Percentiles rank a stretch among this genome's conserved stretches.
Conservation (phyloP, 2,797 vertebrate species). For the Clangula hyemalis region DNA sequence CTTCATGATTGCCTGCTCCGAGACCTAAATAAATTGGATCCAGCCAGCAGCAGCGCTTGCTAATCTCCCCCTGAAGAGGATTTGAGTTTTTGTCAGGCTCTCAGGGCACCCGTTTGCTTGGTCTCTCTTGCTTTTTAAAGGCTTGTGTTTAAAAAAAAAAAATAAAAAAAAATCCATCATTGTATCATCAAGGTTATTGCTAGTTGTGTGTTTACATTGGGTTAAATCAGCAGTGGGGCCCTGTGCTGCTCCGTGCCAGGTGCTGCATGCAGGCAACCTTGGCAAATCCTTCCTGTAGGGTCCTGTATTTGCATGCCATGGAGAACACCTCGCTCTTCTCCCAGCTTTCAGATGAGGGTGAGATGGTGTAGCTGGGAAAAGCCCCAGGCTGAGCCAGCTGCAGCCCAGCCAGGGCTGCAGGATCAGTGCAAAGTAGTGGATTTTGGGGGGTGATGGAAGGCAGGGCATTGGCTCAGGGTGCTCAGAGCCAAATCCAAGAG, state of each 20-base stretch:
- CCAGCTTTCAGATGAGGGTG: not conserved
- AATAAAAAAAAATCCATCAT: not conserved
- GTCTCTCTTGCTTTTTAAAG: not conserved
- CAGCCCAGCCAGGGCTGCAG: not conserved
- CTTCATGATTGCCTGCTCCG: slow-evolving; percentile 35
- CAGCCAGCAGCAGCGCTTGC: not conserved
- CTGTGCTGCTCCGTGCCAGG: not conserved
- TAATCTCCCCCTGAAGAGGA: slow-evolving; percentile 41
- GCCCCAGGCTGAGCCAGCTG: not conserved
- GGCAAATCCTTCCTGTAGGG: not conserved
- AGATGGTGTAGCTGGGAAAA: not conserved
- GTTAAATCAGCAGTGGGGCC: not conserved
- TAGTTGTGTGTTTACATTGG: not conserved
- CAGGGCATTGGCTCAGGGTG: not conserved
- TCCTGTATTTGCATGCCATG: not conserved
- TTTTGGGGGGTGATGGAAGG: not conserved
- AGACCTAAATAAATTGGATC: slow-evolving; percentile 56
- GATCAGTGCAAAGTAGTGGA: not conserved
- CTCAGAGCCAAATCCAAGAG: not conserved
- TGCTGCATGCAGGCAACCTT: not conserved
- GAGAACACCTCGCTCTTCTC: not conserved
- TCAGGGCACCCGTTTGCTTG: not conserved
- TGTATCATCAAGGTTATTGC: not conserved
- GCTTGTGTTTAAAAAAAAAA: not conserved
- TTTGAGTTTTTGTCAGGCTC: slow-evolving; percentile 34